phyloP scores from a whole-genome alignment of 2,888 invertebrate genomes.

The Plusia festucae region DNA sequence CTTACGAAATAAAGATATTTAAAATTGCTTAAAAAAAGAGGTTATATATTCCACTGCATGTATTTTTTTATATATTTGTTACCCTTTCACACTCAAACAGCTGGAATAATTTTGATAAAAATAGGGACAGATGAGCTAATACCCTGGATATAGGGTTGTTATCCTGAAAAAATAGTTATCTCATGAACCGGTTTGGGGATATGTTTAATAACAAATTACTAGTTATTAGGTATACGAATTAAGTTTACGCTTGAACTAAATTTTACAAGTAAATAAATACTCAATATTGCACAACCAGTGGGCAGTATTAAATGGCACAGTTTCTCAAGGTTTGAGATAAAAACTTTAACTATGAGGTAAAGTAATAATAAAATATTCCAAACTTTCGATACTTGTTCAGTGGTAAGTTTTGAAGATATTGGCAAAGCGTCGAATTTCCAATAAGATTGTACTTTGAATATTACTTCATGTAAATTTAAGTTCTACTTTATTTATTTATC shows the following conservation, averaged over 20 bases:
- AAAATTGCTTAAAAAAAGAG: too few relatives aligned
- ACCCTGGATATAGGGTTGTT: too few relatives aligned
- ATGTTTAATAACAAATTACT: too few relatives aligned
- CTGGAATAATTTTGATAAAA: too few relatives aligned
- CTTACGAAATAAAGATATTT: background rate
- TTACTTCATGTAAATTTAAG: background rate
- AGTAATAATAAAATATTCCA: slow-evolving; percentile 36
- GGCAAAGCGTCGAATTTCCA: slow-evolving; percentile 29
- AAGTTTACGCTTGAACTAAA: background rate
- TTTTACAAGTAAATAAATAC: background rate
- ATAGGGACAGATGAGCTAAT: too few relatives aligned
- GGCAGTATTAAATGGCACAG: background rate
- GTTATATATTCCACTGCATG: too few relatives aligned
- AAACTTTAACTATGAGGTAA: slow-evolving; percentile 11
- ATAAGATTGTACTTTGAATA: slow-evolving; percentile 10
- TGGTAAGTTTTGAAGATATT: slow-evolving; percentile 29
- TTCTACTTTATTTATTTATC: background rate
- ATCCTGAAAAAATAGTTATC: too few relatives aligned
- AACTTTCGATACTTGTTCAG: slow-evolving; percentile 22
- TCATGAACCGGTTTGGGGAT: too few relatives aligned
- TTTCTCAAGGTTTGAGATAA: background rate
- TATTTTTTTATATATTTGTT: too few relatives aligned
- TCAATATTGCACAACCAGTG: background rate
- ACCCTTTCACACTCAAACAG: too few relatives aligned
- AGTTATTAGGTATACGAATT: too few relatives aligned